Base-by-base conservation (phyloP, 2,113 vertebrate species). In the Galeopterus variegatus region DNA sequence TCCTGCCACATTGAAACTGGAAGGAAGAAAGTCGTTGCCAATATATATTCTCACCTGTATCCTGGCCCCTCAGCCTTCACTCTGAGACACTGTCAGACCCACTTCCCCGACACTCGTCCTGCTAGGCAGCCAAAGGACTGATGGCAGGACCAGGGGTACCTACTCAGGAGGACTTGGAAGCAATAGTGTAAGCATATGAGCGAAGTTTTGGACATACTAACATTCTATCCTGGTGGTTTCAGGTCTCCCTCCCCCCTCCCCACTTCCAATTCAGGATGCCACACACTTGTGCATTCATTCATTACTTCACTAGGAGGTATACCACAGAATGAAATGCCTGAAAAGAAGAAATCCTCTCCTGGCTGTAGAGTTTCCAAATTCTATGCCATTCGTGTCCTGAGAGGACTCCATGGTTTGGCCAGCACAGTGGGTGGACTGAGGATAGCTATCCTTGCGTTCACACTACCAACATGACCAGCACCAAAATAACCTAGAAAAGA, bases 381-480 rank as follows among this genome's bases (percentile, higher is more conserved):
- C 48, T 72, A 17, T 77, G 26, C 15, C 48, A 50, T 36, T n/a
- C 21, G 23, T n/a, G 12, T 14, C 45, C 28, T 64, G 65, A 83
- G 41, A 54, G 3, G 5, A 23, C 19, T 24, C 19, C 33, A 13
- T 56, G 36, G 72, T 56, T 62, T 50, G 14, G 14, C 56, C 19
- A 65, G 23, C 6, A 76, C 41, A 23, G 3, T n/a, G 19, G 2
- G 13, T 33, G 52, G 90, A 33, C 4, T 60, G 4, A 62, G 6
- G 67, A 21, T 11, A 41, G 7, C 8, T 56, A 73, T 31, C 12
- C 19, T 62, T 28, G 10, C 15, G 23, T 28, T 76, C 60, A 80
- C 0, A 6, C 8, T 17, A n/a, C 56, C 24, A 41, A 62, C 3
- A 45, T 2, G 3, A 23, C 21, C n/a, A 52, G 45, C 5, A 65